Percentiles rank a stretch among this genome's conserved stretches.
phyloP scores from a whole-genome alignment of 2,797 vertebrate species.

The Apogon talboti region DNA sequence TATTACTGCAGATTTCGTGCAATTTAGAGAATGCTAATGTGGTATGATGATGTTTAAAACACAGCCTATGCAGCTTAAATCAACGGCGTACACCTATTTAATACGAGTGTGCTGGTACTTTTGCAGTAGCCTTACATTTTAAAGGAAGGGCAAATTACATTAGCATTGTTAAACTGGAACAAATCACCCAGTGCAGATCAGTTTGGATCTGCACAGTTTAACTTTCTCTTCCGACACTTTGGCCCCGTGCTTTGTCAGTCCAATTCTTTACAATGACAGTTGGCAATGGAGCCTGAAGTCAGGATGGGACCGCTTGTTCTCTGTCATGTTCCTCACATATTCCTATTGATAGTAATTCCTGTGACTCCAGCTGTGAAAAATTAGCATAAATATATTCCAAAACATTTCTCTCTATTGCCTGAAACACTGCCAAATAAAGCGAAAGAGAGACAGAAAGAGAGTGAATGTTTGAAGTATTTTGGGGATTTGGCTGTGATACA shows the following conservation, averaged over 20 bases:
- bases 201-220: conserved; percentile 63
- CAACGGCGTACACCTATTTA: not conserved
- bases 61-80: not conserved
- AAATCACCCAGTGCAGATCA: conserved; percentile 60
- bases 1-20: not conserved
- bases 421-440: conserved; percentile 50
- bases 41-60: conserved; percentile 4
- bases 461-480: conserved; percentile 70
- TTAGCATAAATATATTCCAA: conserved; percentile 62
- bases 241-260: conserved; percentile 47
- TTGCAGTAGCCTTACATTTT: conserved; percentile 19
- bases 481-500: conserved; percentile 70
- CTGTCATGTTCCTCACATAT: conserved; percentile 47
- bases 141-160: conserved; percentile 52
- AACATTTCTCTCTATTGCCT: conserved; percentile 59
- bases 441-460: conserved; percentile 27
- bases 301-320: conserved; percentile 44
- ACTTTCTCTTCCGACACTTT: conserved; percentile 49
- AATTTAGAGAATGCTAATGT: not conserved
- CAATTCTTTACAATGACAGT: conserved; percentile 50
- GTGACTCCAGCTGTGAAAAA: conserved; percentile 65
- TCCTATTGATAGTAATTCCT: conserved; percentile 61
- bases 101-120: conserved; percentile 10
- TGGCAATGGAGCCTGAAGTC: conserved; percentile 41
- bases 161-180: conserved; percentile 63